Evolutionary conservation across 1,140 invertebrate genomes (phyloP), one percentile per base, ranked within the genome.

Genomic region (Drosophila sp.): DNA sequence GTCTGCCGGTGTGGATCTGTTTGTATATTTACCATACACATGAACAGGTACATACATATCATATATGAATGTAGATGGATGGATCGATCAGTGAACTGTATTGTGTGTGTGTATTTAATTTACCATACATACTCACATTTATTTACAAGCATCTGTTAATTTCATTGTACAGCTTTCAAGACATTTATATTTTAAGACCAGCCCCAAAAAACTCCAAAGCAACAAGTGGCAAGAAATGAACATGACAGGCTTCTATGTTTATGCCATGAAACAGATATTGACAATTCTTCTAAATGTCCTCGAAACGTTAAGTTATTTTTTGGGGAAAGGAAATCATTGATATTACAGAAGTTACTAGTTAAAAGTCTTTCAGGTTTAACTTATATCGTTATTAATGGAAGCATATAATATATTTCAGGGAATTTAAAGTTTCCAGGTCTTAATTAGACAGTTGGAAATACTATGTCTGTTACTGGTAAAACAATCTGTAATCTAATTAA

Each of bases 111-210:
- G 34, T 77, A 65, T 73, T 84, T 80, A 74, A 84, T 86, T 86
- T 84, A 77, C 80, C 73, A 80, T 80, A 46, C 27, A 50, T 25
- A 14, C 25, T 50, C 46, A 69, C 70, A 82, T 69, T 81, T 81
- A 82, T 82, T 81, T 59, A 81, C 70, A 82, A 43, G 43, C 71
- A 62, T 71, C 50, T 81, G 78, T 71, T 70, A 64, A 63, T 80
- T 70, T 73, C 76, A 72, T 69, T 80, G 51, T 64, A 72, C 63
- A 80, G 75, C 75, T 74, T 69, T 65, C 45, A 78, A 70, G 65
- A 78, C 63, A 57, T 73, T 80, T 77, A 51, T 58, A 61, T 72
- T 50, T 50, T 51, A 32, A 75, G 58, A 50, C 46, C 41, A 57
- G 27, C 57, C 64, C 57, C 62, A 54, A 65, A 32, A 70, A 74